Base-by-base conservation (phyloP, 2,113 vertebrate genomes). In the Eulemur rufifrons region DNA sequence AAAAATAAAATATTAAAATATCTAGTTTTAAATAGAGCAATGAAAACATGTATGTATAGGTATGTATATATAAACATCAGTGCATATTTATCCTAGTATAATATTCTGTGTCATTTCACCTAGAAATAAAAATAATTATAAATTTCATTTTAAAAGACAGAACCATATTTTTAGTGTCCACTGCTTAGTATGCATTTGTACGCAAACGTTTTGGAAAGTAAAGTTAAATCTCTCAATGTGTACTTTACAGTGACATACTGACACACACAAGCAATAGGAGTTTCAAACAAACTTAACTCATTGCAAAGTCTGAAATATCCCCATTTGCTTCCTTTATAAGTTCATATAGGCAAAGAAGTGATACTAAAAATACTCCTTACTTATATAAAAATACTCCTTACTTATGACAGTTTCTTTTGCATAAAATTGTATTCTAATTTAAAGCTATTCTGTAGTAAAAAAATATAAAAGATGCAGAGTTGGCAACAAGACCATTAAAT, bases 361-460 rank as follows among this genome's bases (percentile, higher is more conserved):
- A 90, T 50, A 66, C 47, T 87, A 92, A 50, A 94, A 68, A 47
- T 3, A 88, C 32, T 15, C 27, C 86, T 90, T 91, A 87, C 47
- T 50, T 94, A n/a, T 25, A 37, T 37, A 37, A 37, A 37, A 37
- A 37, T 37, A 37, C 37, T 37, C 37, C 37, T 37, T 37, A 37
- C 37, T 50, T 94, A n/a, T 25, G 64, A 54, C 39, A 94, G 27
- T 95, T 98, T 97, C 4, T 93, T 25, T 59, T 90, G 85, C 77
- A 10, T 94, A 29, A 97, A 96, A 74, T 81, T 92, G 73, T 80
- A 95, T 39, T 96, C 92, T 97, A 91, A 93, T 54, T 83, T 89
- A 61, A 97, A 95, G 45, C 17, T 95, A 56, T 97, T 96, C 81
- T 89, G 78, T 82, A 85, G 25, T 87, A 80, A 82, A 97, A 97